Evolutionary conservation across 2,113 vertebrate genomes (phyloP).

Genomic region (Suricata suricatta): DNA sequence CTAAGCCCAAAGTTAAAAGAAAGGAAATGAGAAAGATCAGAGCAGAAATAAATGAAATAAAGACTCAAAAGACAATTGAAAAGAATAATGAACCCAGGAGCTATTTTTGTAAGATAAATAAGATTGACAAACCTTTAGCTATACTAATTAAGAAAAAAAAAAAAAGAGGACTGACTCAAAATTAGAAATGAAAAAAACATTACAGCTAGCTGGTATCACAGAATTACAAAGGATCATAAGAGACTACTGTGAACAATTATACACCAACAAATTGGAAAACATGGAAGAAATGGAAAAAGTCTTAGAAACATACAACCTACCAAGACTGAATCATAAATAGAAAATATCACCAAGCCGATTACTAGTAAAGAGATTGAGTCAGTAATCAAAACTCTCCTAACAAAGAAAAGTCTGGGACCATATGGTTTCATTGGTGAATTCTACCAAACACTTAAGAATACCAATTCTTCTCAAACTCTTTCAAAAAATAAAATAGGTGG

Average conservation of each 20-base stretch:
- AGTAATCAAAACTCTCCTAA: background rate
- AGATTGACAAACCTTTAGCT: background rate
- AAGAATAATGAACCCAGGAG: background rate
- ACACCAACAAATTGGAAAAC: too few species aligned
- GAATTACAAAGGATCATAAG: background rate
- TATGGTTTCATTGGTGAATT: background rate
- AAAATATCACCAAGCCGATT: background rate
- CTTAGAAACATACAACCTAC: background rate
- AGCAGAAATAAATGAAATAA: background rate
- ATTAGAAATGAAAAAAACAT: background rate
- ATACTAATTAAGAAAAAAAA: background rate
- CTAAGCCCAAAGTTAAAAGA: background rate
- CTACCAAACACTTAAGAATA: background rate
- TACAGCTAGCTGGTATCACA: background rate
- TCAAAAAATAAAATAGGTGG: background rate
- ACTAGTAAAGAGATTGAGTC: background rate
- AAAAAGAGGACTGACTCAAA: background rate
- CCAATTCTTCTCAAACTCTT: background rate
- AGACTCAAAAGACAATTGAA: background rate
- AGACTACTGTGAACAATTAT: too few species aligned
- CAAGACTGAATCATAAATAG: background rate
- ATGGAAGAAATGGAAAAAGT: background rate
- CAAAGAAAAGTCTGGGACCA: background rate
- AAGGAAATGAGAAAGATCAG: background rate
- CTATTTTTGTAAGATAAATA: background rate